These are phyloP conservation scores for Tyto alba DNA, from an alignment of 2,113 vertebrate genomes.

Conservation along the genomic window DNA sequence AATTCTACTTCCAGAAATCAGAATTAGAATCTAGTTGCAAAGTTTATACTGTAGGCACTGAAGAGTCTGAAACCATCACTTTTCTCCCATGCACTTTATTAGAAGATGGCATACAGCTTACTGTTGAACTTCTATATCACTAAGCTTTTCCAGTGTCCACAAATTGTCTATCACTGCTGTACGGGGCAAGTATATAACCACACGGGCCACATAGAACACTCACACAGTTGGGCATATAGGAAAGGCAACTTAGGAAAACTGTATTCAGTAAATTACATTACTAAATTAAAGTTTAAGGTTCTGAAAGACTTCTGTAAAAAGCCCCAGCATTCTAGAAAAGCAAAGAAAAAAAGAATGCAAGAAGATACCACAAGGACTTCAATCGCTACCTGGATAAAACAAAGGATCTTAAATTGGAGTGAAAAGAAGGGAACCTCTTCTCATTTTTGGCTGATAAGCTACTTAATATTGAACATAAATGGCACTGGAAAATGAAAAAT, in stretches of 20 bases:
- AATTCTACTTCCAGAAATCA: not conserved
- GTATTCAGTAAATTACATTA: not conserved
- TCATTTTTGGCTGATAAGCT: not conserved
- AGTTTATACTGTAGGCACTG: not conserved
- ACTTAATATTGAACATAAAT: not conserved
- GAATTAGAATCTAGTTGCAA: not conserved
- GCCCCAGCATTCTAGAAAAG: not conserved
- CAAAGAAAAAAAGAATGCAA: not conserved
- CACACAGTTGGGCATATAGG: not conserved
- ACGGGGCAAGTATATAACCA: not conserved
- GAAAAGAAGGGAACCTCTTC: not conserved
- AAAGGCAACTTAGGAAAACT: not conserved
- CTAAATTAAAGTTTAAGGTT: not conserved
- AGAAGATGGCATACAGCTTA: not conserved
- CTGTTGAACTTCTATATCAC: not conserved
- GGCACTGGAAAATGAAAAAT: not conserved
- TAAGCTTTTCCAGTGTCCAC: not conserved
- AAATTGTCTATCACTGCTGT: not conserved
- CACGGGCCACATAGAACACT: not conserved
- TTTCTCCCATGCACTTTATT: not conserved
- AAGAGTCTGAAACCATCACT: not conserved
- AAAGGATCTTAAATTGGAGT: not conserved
- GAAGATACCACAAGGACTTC: not conserved
- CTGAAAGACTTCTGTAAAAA: not conserved
- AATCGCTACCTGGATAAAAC: not conserved